Percentiles rank a stretch among this genome's conserved stretches.
phyloP scores from a whole-genome alignment of 2,888 invertebrate species.

The Pseudococcus longispinus region DNA sequence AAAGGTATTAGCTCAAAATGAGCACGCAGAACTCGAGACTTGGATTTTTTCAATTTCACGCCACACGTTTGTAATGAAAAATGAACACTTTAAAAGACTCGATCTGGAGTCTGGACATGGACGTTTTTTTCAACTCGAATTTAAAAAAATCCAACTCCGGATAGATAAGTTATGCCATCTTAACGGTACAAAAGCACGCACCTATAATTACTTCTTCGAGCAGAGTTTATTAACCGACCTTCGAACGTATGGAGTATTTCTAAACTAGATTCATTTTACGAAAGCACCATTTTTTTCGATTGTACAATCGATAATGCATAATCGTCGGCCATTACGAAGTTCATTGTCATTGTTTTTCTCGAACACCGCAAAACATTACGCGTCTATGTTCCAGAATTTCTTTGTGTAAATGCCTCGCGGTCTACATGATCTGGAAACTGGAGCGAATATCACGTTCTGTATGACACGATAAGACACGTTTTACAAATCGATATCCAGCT shows the following conservation, averaged over 20 bases:
- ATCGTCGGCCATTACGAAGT: background rate
- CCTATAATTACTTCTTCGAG: background rate
- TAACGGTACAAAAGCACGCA: constrained; percentile 19
- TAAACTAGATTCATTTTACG: background rate
- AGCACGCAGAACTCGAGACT: background rate
- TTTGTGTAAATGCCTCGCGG: background rate
- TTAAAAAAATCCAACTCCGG: background rate
- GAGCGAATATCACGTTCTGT: constrained; percentile 20
- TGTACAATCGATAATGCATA: constrained; percentile 7
- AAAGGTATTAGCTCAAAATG: background rate
- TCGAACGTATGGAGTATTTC: background rate
- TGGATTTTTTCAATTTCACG: background rate
- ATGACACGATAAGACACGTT: background rate
- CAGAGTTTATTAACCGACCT: constrained; percentile 27
- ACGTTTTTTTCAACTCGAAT: background rate
- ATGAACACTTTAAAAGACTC: background rate
- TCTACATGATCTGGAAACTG: background rate
- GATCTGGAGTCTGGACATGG: too few relatives aligned
- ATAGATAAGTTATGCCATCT: constrained; percentile 3
- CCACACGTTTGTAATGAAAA: background rate
- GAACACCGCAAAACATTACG: background rate
- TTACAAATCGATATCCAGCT: background rate
- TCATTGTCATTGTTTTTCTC: constrained; percentile 8
- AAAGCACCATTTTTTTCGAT: background rate
- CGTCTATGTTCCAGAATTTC: background rate